Evolutionary conservation across 2,113 vertebrate species (phyloP).

Genomic region (Rhegmatorhina hoffmannsi): DNA sequence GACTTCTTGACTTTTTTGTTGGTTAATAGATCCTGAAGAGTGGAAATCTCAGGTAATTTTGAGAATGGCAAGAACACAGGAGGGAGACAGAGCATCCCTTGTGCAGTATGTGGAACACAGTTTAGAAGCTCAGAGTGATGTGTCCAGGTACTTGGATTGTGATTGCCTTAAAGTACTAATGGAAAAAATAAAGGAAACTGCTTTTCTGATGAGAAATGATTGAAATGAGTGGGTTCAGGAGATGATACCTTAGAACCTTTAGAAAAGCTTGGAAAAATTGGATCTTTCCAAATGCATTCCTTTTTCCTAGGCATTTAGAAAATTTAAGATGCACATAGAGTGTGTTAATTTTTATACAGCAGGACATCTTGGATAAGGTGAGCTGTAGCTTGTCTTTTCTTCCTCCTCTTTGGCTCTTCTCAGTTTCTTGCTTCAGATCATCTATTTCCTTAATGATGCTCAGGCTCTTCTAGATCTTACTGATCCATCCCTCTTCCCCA

Average conservation of each 20-base stretch:
- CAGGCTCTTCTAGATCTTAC: neutral
- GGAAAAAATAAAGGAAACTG: neutral
- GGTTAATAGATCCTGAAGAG: neutral
- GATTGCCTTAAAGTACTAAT: neutral
- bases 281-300: neutral
- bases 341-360: neutral
- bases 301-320: neutral
- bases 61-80: neutral
- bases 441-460: conserved; percentile 3
- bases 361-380: neutral
- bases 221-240: neutral
- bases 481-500: neutral
- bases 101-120: neutral
- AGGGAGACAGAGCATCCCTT: neutral
- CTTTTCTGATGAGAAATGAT: neutral
- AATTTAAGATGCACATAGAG: neutral
- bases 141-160: neutral
- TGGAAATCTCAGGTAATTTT: neutral
- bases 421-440: neutral
- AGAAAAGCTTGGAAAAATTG: neutral
- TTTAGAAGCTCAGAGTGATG: neutral
- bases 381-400: neutral
- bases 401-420: neutral
- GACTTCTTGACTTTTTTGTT: neutral
- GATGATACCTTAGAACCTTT: neutral